phyloP scores from a whole-genome alignment of 2,888 invertebrate species.

The Andrena minutula region DNA sequence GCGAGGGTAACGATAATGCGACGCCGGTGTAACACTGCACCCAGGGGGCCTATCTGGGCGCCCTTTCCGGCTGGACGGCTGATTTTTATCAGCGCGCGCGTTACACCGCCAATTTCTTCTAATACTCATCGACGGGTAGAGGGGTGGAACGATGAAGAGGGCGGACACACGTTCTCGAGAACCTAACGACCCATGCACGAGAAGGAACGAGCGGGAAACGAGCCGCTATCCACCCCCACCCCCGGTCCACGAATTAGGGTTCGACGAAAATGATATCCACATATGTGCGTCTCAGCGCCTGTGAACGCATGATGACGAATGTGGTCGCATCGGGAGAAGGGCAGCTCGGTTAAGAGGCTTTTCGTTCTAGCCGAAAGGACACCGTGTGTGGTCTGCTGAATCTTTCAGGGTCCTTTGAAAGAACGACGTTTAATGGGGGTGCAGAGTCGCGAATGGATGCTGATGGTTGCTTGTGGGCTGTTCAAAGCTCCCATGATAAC shows the following conservation, averaged over 20 bases:
- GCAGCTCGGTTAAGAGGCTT: constrained; percentile 3
- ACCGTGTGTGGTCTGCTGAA: too few species aligned
- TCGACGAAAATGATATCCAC: constrained; percentile 35
- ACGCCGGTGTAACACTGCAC: constrained; percentile 58
- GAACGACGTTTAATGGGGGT: neutral
- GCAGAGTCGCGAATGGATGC: neutral
- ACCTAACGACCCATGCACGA: constrained; percentile 61
- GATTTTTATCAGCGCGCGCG: constrained; percentile 74
- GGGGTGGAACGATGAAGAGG: constrained; percentile 26
- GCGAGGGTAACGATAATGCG: constrained; percentile 72
- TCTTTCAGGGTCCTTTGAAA: neutral
- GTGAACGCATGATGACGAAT: constrained; percentile 48
- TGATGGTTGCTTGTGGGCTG: neutral
- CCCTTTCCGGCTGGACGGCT: constrained; percentile 70
- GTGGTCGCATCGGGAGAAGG: constrained; percentile 25
- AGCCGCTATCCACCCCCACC: neutral
- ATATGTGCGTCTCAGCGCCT: constrained; percentile 28
- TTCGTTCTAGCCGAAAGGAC: constrained; percentile 16
- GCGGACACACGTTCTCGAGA: constrained; percentile 50
- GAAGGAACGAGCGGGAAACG: constrained; percentile 35
- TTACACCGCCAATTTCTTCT: constrained; percentile 67
- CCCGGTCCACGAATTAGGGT: constrained; percentile 50
- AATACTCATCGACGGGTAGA: constrained; percentile 54
- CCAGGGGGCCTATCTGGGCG: constrained; percentile 61
- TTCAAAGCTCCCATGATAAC: too few species aligned